phyloP scores from a whole-genome alignment of 2,797 vertebrate genomes.

The Pampus argenteus region DNA sequence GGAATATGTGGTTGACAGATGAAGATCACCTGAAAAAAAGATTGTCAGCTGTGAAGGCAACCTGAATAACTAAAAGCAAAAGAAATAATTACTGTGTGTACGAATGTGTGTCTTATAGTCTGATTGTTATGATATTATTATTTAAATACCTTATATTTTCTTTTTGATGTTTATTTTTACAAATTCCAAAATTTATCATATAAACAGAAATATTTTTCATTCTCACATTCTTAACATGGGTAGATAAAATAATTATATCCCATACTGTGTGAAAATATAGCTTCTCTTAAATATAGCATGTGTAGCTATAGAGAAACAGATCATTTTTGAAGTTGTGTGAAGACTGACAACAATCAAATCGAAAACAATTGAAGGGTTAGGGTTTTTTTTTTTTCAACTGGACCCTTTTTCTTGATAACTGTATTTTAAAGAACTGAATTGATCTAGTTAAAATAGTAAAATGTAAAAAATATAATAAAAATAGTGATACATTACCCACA shows the following conservation, averaged over 20 bases:
- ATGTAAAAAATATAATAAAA: no score
- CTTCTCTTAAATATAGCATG: background rate
- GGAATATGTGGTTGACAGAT: conserved; percentile 21
- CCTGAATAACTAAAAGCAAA: conserved; percentile 14
- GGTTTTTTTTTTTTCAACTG: no score
- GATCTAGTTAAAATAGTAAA: no score
- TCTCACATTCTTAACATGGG: background rate
- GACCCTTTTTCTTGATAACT: background rate
- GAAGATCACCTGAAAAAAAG: conserved; percentile 31
- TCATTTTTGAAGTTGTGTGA: background rate
- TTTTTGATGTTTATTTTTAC: background rate
- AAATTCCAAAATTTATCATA: background rate
- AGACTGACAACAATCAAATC: background rate
- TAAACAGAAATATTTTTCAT: background rate
- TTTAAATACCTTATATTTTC: background rate
- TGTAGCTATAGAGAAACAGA: background rate
- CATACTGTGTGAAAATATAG: background rate
- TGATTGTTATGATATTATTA: background rate
- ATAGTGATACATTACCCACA: background rate
- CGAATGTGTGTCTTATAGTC: background rate
- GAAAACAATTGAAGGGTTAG: background rate
- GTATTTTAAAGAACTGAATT: background rate
- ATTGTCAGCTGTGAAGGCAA: conserved; percentile 42
- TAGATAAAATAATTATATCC: background rate
- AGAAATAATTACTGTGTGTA: background rate